Conservation (phyloP, 37 sponge, comb jelly and placozoan species). For the Hexactinellida sp. region DNA sequence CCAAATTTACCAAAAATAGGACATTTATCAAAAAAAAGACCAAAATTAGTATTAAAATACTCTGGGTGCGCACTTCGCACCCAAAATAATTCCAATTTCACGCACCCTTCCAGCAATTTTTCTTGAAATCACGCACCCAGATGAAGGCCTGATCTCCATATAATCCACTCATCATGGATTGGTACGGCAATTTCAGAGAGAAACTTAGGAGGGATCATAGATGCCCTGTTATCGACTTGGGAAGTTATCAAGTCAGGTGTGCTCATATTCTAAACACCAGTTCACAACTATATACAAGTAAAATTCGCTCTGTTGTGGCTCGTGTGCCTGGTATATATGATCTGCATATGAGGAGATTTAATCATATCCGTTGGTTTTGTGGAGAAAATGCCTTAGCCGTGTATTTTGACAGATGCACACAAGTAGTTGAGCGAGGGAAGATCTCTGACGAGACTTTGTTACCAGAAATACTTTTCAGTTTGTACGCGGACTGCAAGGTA, state of each 20-base stretch:
- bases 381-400: slow-evolving; percentile 16
- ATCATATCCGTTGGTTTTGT: slow-evolving; percentile 25
- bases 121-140: no score
- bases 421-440: background rate
- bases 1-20: no score
- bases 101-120: no score
- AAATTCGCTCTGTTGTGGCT: background rate
- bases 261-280: background rate
- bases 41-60: no score
- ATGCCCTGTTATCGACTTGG: background rate
- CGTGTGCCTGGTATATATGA: slow-evolving; percentile 28
- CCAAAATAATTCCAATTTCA: no score
- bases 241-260: background rate
- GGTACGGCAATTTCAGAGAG: background rate
- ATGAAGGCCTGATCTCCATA: no score
- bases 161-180: background rate
- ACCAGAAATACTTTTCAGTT: background rate
- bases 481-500: background rate
- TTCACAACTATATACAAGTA: background rate
- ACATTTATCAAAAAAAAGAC: no score
- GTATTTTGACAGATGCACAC: background rate
- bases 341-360: slow-evolving; percentile 17
- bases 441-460: background rate
- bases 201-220: background rate
- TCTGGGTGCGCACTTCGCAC: no score